These are phyloP conservation scores for Gephyroberyx darwinii DNA, from an alignment of 2,797 vertebrate species.

Conservation along the genomic window DNA sequence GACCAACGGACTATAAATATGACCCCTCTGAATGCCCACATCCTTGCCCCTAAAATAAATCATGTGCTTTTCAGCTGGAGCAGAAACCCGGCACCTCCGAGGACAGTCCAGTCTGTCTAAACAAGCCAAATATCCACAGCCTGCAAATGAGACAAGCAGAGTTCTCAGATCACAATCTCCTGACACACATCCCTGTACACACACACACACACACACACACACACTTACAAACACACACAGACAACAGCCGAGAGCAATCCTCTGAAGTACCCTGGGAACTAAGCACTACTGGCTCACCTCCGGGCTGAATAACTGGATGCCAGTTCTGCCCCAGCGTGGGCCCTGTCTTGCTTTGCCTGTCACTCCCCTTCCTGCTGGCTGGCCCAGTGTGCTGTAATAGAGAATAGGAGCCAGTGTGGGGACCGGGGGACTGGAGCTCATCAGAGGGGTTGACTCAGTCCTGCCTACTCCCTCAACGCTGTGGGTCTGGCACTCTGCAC, in stretches of 20 bases:
- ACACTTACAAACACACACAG: constrained; percentile 49
- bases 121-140: constrained; percentile 46
- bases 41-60: constrained; percentile 82
- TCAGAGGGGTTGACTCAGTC: constrained; percentile 71
- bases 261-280: constrained; percentile 51
- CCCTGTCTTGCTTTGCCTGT: constrained; percentile 48
- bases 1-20: constrained; percentile 81
- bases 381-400: constrained; percentile 30
- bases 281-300: constrained; percentile 41
- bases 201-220: constrained; percentile 10
- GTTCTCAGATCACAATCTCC: constrained; percentile 58
- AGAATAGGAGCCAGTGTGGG: constrained; percentile 64
- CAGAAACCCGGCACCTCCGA: constrained; percentile 67
- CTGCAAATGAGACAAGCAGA: constrained; percentile 47
- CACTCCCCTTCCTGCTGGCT: constrained; percentile 55
- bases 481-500: constrained; percentile 76
- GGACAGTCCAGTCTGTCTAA: constrained; percentile 58
- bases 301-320: constrained; percentile 37
- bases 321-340: constrained; percentile 26
- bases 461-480: constrained; percentile 66
- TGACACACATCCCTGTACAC: constrained; percentile 8
- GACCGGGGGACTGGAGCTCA: constrained; percentile 70
- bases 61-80: constrained; percentile 67
- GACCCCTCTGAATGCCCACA: constrained; percentile 82
- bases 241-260: constrained; percentile 47